phyloP scores from a whole-genome alignment of 1,140 invertebrate species.

The Popillia japonica region DNA sequence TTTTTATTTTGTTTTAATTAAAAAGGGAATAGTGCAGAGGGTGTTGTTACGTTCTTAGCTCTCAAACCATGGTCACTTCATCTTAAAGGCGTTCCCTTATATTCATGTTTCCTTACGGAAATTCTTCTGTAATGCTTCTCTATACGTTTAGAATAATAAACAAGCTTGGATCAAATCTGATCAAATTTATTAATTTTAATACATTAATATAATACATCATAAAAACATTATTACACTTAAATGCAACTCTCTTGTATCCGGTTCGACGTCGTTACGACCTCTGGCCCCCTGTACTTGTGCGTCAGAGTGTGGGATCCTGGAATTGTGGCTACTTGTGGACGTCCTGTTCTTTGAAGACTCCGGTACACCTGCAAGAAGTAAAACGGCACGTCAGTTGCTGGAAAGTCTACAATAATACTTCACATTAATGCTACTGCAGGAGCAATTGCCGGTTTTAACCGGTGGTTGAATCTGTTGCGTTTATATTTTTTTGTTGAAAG shows the following conservation, averaged over 20 bases:
- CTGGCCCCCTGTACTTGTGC: constrained; percentile 65
- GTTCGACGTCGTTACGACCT: constrained; percentile 83
- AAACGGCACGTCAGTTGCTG: no score
- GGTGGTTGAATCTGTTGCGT: no score
- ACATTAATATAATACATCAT: constrained; percentile 61
- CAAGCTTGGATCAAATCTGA: constrained; percentile 28
- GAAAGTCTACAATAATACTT: no score
- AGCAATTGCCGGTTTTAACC: no score
- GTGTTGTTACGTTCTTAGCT: no score
- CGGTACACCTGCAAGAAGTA: constrained; percentile 68
- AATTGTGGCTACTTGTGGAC: constrained; percentile 64
- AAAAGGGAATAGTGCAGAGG: not conserved
- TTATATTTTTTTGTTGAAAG: no score
- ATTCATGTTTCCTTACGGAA: no score
- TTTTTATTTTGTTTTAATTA: not conserved
- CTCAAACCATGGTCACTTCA: no score
- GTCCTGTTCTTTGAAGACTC: constrained; percentile 71
- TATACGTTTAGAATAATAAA: no score
- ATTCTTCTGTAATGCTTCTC: no score
- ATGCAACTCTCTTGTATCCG: constrained; percentile 88
- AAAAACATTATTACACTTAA: constrained; percentile 67
- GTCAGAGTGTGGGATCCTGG: constrained; percentile 62
- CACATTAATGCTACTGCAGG: no score
- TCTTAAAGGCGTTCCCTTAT: no score
- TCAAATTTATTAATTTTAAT: constrained; percentile 55